Base-by-base conservation (phyloP, 1,140 invertebrate species). In the Centruroides sculpturatus region DNA sequence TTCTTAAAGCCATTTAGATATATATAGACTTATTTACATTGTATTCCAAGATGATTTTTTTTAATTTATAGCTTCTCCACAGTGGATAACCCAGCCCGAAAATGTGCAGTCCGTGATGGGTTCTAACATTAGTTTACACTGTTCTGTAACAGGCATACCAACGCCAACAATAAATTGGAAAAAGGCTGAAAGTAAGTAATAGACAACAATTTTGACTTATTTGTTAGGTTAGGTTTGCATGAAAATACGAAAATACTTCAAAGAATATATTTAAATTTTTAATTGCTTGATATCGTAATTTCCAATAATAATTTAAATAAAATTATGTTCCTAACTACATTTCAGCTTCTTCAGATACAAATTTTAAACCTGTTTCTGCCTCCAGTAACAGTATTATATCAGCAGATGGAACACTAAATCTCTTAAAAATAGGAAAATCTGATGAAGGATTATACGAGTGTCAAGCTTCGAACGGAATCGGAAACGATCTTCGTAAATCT, bases 401-500 rank as follows among this genome's bases (percentile, higher is more conserved):
- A 41, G 5, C 41, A 41, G 41, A 8, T 8, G 59, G 56, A 4
- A 46, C 49, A 23, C 46, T 66, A 35, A 49, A 46, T 23, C 57
- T 66, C 34, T 34, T 50, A 34, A 55, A 60, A 23, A 23, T 61
- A 10, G 53, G 49, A 55, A 60, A 66, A 60, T 57, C 60, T 47
- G 54, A 63, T 8, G 47, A 60, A 60, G 62, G 64, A 12, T 57
- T 48, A 34, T 66, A 66, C 47, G 41, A 23, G 8, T 66, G 64
- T 35, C 12, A 23, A 4, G 57, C 58, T 49, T 47, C 61, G 1
- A 66, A 66, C 53, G 59, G 55, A 13, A 51, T 63, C 3, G 61
- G 64, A 36, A 11, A 35, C 12, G 36, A 34, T 11, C 36, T 66
- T 4, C 4, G 55, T 48, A 49, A 56, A 50, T 51, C 8, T 50